phyloP scores from a whole-genome alignment of 1,140 invertebrate species.

The Kradibia gibbosae region DNA sequence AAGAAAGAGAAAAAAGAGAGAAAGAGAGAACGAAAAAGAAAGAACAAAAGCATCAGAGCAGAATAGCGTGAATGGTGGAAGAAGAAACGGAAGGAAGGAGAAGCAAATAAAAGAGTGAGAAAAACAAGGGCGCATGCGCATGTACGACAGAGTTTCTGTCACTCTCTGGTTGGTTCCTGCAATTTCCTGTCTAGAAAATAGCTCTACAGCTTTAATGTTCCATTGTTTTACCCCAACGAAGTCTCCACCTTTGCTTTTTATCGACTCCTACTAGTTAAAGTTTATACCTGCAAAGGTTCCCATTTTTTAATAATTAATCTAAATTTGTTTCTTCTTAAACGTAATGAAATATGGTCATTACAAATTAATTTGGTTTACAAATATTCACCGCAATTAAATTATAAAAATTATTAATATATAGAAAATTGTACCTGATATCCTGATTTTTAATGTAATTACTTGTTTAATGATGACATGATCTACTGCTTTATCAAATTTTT shows the following conservation, averaged over 20 bases:
- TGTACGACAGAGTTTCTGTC: conserved; percentile 67
- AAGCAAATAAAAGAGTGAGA: background rate
- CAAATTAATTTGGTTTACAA: too few relatives aligned
- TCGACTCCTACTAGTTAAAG: conserved; percentile 42
- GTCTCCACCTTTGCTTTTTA: conserved; percentile 8
- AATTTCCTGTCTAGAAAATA: conserved; percentile 73
- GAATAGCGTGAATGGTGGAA: background rate
- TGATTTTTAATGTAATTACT: too few relatives aligned
- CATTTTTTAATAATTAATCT: conserved; percentile 48
- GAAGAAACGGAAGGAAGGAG: background rate
- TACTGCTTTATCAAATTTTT: too few relatives aligned
- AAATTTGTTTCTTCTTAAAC: too few relatives aligned
- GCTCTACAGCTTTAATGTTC: conserved; percentile 70
- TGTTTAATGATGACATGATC: too few relatives aligned
- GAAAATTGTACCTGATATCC: too few relatives aligned
- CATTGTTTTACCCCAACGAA: conserved; percentile 64
- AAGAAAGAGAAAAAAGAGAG: background rate
- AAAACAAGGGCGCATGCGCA: conserved; percentile 46
- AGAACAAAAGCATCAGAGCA: background rate
- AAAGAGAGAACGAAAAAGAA: background rate
- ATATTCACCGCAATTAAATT: too few relatives aligned
- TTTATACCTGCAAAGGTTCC: conserved; percentile 59
- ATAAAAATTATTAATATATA: too few relatives aligned
- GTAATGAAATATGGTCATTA: too few relatives aligned
- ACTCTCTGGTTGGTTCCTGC: conserved; percentile 72